Percentiles rank a stretch among this genome's conserved stretches.
phyloP scores from a whole-genome alignment of 2,113 vertebrate species.

The Stigmatopora argus region DNA sequence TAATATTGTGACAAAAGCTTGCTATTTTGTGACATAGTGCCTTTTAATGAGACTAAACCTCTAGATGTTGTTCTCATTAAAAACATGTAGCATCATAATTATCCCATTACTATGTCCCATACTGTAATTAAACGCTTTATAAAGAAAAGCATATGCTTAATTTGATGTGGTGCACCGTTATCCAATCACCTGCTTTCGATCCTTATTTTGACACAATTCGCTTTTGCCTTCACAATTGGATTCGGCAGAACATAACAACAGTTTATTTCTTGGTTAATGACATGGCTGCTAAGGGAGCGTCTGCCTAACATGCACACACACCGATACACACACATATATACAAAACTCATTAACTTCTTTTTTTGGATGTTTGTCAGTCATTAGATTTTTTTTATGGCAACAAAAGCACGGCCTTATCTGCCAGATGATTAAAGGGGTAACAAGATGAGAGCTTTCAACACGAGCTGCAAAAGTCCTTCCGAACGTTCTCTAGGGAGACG shows the following conservation, averaged over 20 bases:
- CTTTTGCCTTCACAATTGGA: neutral
- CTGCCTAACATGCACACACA: conserved; percentile 54
- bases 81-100: neutral
- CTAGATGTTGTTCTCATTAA: neutral
- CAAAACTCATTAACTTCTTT: conserved; percentile 61
- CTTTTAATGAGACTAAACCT: too few relatives aligned
- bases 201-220: neutral
- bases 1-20: too few relatives aligned
- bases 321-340: conserved; percentile 39
- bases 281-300: conserved; percentile 59
- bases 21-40: neutral
- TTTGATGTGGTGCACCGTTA: neutral
- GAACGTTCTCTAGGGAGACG: conserved; percentile 39
- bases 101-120: neutral
- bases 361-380: conserved; percentile 19
- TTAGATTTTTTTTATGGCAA: conserved; percentile 32
- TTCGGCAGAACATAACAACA: conserved; percentile 19
- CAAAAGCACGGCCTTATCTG: conserved; percentile 36
- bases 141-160: neutral
- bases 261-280: conserved; percentile 66
- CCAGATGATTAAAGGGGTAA: conserved; percentile 57
- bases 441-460: conserved; percentile 37
- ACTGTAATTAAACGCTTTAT: neutral
- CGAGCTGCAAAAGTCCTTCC: conserved; percentile 28
- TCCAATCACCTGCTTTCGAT: neutral